These are phyloP conservation scores for Lithosia quadra DNA, from an alignment of 2,888 invertebrate species.

Conservation along the genomic window DNA sequence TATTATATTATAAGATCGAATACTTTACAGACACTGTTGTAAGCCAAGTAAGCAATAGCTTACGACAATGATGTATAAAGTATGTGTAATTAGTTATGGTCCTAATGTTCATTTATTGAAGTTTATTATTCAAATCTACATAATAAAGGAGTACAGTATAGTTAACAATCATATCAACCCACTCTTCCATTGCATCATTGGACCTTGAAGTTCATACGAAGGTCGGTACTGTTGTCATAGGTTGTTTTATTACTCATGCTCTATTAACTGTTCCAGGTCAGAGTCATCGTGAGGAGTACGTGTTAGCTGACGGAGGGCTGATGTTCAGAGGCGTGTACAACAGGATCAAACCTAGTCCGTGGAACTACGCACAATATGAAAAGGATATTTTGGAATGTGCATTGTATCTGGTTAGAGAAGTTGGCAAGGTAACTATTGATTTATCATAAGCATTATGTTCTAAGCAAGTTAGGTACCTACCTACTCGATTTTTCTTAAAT, in stretches of 20 bases:
- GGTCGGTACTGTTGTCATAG: slow-evolving; percentile 3
- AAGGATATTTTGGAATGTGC: slow-evolving; percentile 93
- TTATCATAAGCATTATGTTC: neutral
- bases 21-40: too few species aligned
- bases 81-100: neutral
- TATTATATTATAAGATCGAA: too few species aligned
- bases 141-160: neutral
- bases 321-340: slow-evolving; percentile 97
- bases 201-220: neutral
- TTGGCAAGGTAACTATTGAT: slow-evolving; percentile 87
- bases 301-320: slow-evolving; percentile 94
- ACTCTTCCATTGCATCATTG: slow-evolving; percentile 14
- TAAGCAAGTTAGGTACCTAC: neutral
- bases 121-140: neutral
- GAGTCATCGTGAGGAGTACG: slow-evolving; percentile 93
- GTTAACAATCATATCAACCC: slow-evolving; percentile 13
- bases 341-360: slow-evolving; percentile 93
- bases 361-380: slow-evolving; percentile 97
- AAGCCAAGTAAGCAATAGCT: too few species aligned
- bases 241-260: slow-evolving; percentile 2
- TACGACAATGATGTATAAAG: neutral
- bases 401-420: slow-evolving; percentile 90
- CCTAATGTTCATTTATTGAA: neutral
- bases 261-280: slow-evolving; percentile 77
- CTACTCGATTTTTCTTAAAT: neutral